Conservation (phyloP, 2,797 vertebrate genomes). For the Smutsia temminckii region DNA sequence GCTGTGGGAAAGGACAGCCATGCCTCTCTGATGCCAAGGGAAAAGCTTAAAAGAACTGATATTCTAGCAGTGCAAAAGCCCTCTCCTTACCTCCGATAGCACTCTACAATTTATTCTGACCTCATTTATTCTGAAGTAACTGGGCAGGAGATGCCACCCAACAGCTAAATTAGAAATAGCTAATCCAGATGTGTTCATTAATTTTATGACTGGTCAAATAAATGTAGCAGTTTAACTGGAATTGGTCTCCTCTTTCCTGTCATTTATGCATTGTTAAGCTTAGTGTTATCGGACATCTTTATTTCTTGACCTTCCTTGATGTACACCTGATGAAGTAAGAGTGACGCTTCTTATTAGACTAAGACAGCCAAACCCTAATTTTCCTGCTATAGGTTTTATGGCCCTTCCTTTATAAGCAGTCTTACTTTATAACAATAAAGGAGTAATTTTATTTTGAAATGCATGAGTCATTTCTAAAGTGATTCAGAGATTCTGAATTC, state of each 20-base stretch:
- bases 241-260: conserved; percentile 40
- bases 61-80: background rate
- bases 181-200: conserved; percentile 65
- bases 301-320: conserved; percentile 6
- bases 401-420: background rate
- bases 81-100: background rate
- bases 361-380: background rate
- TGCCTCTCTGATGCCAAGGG: background rate
- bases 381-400: background rate
- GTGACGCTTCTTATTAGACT: background rate
- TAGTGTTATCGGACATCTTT: conserved; percentile 32
- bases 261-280: conserved; percentile 46
- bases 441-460: conserved; percentile 46
- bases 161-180: conserved; percentile 55
- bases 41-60: background rate
- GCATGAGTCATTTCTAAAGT: background rate
- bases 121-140: conserved; percentile 62
- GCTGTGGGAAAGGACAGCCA: background rate
- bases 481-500: conserved; percentile 44
- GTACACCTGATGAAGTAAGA: background rate
- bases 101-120: conserved; percentile 26
- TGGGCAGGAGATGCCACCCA: conserved; percentile 28
- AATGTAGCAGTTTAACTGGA: conserved; percentile 49
- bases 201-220: conserved; percentile 65
- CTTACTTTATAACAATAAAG: conserved; percentile 27